These are phyloP conservation scores for Brachionus calyciflorus DNA, from an alignment of 1,140 invertebrate species.

Conservation along the genomic window DNA sequence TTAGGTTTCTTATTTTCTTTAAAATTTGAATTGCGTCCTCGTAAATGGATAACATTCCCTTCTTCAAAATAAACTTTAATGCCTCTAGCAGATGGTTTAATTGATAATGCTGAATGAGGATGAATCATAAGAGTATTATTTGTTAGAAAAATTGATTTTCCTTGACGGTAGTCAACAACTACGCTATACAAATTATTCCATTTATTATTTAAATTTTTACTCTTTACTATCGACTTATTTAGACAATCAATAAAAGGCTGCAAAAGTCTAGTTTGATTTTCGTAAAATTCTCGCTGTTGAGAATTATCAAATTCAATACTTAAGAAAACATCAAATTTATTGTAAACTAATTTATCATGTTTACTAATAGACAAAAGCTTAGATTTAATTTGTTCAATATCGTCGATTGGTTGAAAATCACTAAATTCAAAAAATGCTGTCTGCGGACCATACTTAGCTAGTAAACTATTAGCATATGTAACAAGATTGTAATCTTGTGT, in stretches of 20 bases:
- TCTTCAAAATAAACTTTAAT: not conserved
- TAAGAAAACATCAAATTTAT: not conserved
- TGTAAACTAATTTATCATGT: not conserved
- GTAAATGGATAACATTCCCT: not conserved
- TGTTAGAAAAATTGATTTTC: not conserved
- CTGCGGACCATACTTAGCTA: not conserved
- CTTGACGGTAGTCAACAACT: not conserved
- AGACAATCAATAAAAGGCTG: not conserved
- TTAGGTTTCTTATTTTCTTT: not conserved
- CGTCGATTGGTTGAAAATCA: not conserved
- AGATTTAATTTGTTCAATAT: not conserved
- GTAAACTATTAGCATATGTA: not conserved
- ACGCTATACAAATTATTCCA: not conserved
- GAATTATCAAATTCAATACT: not conserved
- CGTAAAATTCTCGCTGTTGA: not conserved
- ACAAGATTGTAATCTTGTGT: not conserved
- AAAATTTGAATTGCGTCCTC: not conserved
- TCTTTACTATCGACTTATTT: not conserved
- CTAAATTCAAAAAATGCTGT: conserved; percentile 2
- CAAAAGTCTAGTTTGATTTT: not conserved
- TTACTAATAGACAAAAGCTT: no score
- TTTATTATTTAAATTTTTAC: not conserved
- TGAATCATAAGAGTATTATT: not conserved
- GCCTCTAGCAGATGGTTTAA: not conserved
- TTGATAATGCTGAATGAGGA: not conserved